A percentile compares a stretch with the other conserved stretches of the same genome.
phyloP scores from a whole-genome alignment of 2,888 invertebrate species.

The Mythimna lalbum region DNA sequence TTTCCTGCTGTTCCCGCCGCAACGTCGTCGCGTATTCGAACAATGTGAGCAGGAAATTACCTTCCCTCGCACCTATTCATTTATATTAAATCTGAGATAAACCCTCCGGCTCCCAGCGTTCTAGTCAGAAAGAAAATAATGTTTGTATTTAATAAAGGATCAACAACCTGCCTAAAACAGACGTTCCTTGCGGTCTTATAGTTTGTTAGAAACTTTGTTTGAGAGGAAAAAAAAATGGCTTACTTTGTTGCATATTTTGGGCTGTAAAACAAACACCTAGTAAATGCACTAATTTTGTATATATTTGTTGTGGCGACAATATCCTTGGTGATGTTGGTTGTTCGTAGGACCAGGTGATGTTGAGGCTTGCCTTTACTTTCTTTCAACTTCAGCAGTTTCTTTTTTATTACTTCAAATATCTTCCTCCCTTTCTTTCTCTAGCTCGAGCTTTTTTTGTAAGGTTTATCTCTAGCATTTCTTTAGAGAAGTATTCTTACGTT shows the following conservation, averaged over 20 bases:
- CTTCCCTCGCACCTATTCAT: conserved; percentile 1
- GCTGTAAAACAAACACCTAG: too few relatives aligned
- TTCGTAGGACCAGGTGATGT: too few relatives aligned
- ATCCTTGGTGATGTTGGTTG: too few relatives aligned
- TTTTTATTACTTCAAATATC: too few relatives aligned
- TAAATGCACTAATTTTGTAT: too few relatives aligned
- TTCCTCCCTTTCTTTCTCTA: too few relatives aligned
- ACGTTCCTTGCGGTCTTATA: background rate
- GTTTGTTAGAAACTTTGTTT: background rate
- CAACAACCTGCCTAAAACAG: background rate
- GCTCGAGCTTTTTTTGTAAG: too few relatives aligned
- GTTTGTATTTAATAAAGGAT: conserved; percentile 6
- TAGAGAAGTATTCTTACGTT: too few relatives aligned
- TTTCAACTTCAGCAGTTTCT: too few relatives aligned
- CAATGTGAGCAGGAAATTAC: conserved; percentile 37
- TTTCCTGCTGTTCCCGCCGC: conserved; percentile 15
- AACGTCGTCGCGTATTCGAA: conserved; percentile 7
- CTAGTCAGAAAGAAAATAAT: conserved; percentile 10
- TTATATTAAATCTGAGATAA: conserved; percentile 19
- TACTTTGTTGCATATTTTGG: background rate
- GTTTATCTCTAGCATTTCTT: too few relatives aligned
- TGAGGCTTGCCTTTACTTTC: too few relatives aligned
- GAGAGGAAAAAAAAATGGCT: background rate
- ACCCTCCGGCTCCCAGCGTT: background rate
- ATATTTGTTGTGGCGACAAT: too few relatives aligned